phyloP scores from a whole-genome alignment of 2,113 vertebrate species.

The Anoura caudifer region DNA sequence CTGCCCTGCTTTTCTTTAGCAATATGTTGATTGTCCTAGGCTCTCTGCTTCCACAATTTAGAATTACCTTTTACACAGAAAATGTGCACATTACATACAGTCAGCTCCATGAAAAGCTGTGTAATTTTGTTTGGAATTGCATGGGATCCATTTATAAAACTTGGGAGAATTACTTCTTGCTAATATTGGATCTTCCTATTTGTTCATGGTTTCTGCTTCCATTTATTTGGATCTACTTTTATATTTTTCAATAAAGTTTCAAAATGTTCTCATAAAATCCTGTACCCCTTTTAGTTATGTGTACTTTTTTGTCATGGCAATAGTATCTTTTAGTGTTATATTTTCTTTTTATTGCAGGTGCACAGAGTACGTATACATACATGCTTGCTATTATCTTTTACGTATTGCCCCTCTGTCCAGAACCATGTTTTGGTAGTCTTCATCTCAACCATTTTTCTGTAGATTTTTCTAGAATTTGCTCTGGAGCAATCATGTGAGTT shows the following conservation, averaged over 20 bases:
- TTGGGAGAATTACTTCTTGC: not conserved
- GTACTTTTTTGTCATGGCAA: not conserved
- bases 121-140: not conserved
- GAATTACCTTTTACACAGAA: not conserved
- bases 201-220: not conserved
- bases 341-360: not conserved
- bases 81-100: not conserved
- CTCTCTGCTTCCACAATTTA: not conserved
- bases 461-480: not conserved
- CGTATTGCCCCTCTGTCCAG: not conserved
- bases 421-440: not conserved
- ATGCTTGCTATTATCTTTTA: not conserved
- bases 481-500: not conserved
- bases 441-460: not conserved
- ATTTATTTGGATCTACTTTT: not conserved
- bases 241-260: not conserved
- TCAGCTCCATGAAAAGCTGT: not conserved
- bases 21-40: not conserved
- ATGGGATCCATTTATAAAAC: not conserved
- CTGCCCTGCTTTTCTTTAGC: not conserved
- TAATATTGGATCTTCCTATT: not conserved
- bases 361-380: not conserved
- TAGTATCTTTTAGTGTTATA: not conserved
- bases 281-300: not conserved
- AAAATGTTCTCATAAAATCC: constrained; percentile 5